Base-by-base conservation (phyloP, 2,888 invertebrate genomes). In the Ditula angustiorana region DNA sequence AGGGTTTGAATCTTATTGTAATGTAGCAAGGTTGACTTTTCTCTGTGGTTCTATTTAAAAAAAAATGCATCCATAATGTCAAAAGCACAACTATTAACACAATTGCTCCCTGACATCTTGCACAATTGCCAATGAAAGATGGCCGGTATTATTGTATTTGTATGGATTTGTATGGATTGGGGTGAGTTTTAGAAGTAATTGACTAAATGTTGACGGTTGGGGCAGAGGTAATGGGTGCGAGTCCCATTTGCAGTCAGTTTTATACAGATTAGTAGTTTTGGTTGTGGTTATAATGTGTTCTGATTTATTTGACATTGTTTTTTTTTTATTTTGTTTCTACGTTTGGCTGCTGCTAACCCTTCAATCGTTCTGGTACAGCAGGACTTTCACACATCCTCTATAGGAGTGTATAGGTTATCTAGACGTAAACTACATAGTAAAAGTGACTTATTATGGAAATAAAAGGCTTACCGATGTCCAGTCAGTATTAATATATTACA, bases 111-210 rank as follows among this genome's bases (percentile, higher is more conserved):
- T 75, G 74, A 73, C 74, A 72, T 73, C 58, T 49, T 53, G 49
- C 16, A 77, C 74, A 73, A 71, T 70, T 63, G 69, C 50, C 65
- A 35, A 69, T 77, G 74, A 76, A 70, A 67, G 70, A 77, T 76
- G 68, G 70, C 60, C 53, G 47, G 28, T 33, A 60, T 69, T 67
- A 70, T 69, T 61, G 67, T 65, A 61, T 67, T 53, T 53, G 53
- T 53, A 53, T 53, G 53, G 53, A 52, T 37, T 62, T 53, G 63
- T 63, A 47, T 46, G 52, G 37, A 52, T 60, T 66, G 35, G 66
- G 26, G 44, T 33, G 46, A 28, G 8, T 13, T 61, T 46, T 24
- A 35, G 24, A n/a, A 33, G 55, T 44, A 52, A 59, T 57, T 61
- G 41, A 61, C 41, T 57, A 53, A 64, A 59, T 53, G 28, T 49